These are phyloP conservation scores for Periophthalmodon schlosseri DNA, from an alignment of 2,113 vertebrate genomes.

Conservation along the genomic window DNA sequence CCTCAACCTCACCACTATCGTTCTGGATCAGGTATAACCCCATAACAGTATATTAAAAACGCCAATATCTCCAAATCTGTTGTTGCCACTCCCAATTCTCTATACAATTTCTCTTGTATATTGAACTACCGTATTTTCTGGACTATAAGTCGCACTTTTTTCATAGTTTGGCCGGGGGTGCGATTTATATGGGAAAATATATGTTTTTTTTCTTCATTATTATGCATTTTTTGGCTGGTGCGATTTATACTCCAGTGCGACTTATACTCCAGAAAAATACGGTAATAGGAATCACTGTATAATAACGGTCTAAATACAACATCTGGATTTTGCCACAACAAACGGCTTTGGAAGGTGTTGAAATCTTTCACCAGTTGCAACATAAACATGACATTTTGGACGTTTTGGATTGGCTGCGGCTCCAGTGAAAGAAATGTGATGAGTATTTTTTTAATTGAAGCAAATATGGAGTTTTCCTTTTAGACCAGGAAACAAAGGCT, in stretches of 20 bases:
- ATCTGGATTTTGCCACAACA: neutral
- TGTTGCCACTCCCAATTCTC: neutral
- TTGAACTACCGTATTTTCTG: too few species aligned
- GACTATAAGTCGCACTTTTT: too few species aligned
- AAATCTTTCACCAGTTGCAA: neutral
- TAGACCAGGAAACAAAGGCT: constrained; percentile 34
- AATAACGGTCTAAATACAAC: neutral
- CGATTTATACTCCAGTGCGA: too few species aligned
- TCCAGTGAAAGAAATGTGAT: constrained; percentile 8
- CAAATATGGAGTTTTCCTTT: constrained; percentile 4
- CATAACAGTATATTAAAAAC: neutral
- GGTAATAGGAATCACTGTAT: too few species aligned
- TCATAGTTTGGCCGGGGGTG: too few species aligned
- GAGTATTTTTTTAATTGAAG: constrained; percentile 5
- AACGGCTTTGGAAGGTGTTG: too few species aligned
- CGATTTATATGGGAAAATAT: too few species aligned
- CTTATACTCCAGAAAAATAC: too few species aligned
- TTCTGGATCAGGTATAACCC: neutral
- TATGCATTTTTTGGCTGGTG: too few species aligned
- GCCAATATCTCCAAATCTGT: neutral
- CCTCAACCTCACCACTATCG: neutral
- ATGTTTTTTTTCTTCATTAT: too few species aligned
- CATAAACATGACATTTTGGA: neutral
- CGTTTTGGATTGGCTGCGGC: neutral
- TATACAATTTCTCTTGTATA: too few species aligned